phyloP scores from a whole-genome alignment of 2,888 invertebrate genomes.

The Pinctada fucata region DNA sequence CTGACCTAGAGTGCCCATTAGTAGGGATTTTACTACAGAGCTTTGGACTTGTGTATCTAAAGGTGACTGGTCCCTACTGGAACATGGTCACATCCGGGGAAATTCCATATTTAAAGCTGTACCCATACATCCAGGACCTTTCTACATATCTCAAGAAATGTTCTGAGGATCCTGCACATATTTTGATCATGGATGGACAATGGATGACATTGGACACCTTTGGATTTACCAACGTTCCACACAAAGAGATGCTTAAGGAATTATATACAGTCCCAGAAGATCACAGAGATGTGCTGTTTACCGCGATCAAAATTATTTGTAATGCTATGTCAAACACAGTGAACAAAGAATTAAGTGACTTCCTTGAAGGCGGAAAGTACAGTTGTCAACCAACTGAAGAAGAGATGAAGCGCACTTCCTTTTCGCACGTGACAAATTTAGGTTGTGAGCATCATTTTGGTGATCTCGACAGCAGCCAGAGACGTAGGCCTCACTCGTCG shows the following conservation, averaged over 20 bases:
- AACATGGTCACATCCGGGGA: constrained; percentile 26
- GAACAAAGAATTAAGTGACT: constrained; percentile 1
- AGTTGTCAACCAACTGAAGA: constrained; percentile 6
- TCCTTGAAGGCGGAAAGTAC: too few species aligned
- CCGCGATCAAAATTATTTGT: too few species aligned
- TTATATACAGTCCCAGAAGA: background rate
- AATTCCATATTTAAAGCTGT: constrained; percentile 42
- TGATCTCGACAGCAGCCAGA: constrained; percentile 46
- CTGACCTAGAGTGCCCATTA: constrained; percentile 28
- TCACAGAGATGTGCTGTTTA: constrained; percentile 20
- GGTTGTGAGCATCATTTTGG: constrained; percentile 56
- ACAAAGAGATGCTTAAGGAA: background rate
- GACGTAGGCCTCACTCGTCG: constrained; percentile 43
- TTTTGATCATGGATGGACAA: background rate
- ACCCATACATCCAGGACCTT: constrained; percentile 16
- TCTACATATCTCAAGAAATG: constrained; percentile 17
- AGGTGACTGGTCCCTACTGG: constrained; percentile 48
- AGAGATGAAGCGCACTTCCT: constrained; percentile 34
- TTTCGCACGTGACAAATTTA: constrained; percentile 43
- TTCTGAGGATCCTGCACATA: background rate
- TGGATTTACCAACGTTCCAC: background rate
- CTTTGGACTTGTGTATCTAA: constrained; percentile 38
- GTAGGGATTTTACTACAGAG: constrained; percentile 32
- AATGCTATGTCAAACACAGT: constrained; percentile 9
- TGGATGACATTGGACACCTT: background rate